Evolutionary conservation across 2,113 vertebrate genomes (phyloP).

Genomic region (Lepus americanus): DNA sequence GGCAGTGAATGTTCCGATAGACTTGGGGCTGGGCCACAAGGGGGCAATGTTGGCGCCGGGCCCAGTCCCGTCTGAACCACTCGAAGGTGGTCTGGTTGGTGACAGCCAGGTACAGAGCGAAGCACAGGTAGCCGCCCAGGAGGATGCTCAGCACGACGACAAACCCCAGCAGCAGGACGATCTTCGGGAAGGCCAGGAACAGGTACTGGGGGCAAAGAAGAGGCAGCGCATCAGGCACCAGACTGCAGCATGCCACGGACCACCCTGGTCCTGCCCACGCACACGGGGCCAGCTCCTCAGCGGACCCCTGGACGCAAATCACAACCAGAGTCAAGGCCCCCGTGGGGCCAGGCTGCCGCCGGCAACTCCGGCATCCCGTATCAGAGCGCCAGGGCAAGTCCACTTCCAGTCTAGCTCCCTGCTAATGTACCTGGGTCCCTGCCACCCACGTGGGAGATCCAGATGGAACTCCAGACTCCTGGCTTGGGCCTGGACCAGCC

Average conservation of each 20-base stretch:
- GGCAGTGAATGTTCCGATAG: constrained; percentile 89
- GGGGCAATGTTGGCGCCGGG: constrained; percentile 68
- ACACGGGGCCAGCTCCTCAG: neutral
- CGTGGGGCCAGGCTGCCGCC: too few relatives aligned
- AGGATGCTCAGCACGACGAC: constrained; percentile 91
- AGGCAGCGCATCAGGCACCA: neutral
- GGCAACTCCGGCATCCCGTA: too few relatives aligned
- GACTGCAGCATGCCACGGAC: neutral
- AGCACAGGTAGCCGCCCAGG: constrained; percentile 92
- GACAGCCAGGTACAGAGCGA: constrained; percentile 90
- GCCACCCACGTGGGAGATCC: too few relatives aligned
- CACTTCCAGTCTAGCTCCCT: too few relatives aligned
- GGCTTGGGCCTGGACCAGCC: too few relatives aligned
- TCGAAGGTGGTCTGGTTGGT: constrained; percentile 96
- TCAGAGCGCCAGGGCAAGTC: too few relatives aligned
- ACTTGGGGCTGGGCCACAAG: neutral
- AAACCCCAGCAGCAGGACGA: constrained; percentile 96
- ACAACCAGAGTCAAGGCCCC: neutral
- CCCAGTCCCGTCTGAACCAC: constrained; percentile 91
- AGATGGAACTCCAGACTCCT: too few relatives aligned
- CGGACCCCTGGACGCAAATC: neutral
- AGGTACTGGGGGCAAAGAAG: constrained; percentile 90
- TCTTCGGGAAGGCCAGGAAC: constrained; percentile 95
- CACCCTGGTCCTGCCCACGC: neutral
- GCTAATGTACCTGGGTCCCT: too few relatives aligned